A percentile compares a stretch with the other conserved stretches of the same genome.
These are phyloP conservation scores for Macroramphosus scolopax DNA, from an alignment of 2,797 vertebrate genomes.

Conservation along the genomic window DNA sequence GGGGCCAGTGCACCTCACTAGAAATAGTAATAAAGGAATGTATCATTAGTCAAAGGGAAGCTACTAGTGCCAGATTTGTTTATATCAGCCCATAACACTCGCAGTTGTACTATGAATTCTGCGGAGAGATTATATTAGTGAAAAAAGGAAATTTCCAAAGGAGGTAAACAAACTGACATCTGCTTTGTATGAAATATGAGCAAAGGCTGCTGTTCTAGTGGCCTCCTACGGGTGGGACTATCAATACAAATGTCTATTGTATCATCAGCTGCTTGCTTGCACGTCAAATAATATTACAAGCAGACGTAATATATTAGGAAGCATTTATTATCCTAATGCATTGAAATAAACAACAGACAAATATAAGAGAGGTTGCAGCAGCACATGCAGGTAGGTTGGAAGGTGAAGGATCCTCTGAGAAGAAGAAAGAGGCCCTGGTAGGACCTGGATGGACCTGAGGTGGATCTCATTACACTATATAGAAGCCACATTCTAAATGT, in stretches of 20 bases:
- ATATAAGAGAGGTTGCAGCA: background rate
- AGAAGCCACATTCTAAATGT: constrained; percentile 27
- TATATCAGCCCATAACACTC: constrained; percentile 38
- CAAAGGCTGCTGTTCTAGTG: too few relatives aligned
- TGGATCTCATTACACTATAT: background rate
- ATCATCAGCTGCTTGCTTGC: background rate
- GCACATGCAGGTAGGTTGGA: background rate
- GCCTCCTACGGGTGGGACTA: too few relatives aligned
- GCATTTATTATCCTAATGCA: background rate
- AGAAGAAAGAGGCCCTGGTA: background rate
- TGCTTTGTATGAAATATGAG: too few relatives aligned
- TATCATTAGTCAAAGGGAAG: constrained; percentile 53
- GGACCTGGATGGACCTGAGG: background rate
- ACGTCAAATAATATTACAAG: background rate
- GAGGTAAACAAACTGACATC: constrained; percentile 8
- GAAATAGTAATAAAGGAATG: constrained; percentile 74
- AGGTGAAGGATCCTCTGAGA: background rate
- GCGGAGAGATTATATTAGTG: background rate
- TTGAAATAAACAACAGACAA: background rate
- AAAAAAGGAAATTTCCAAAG: constrained; percentile 1
- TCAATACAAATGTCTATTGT: too few relatives aligned
- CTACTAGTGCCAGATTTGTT: constrained; percentile 51
- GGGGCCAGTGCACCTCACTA: constrained; percentile 62
- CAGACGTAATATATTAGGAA: too few relatives aligned
- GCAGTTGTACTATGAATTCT: background rate